Percentiles rank a stretch among this genome's conserved stretches.
phyloP scores from a whole-genome alignment of 2,797 vertebrate genomes.

The Hippoglossus hippoglossus region DNA sequence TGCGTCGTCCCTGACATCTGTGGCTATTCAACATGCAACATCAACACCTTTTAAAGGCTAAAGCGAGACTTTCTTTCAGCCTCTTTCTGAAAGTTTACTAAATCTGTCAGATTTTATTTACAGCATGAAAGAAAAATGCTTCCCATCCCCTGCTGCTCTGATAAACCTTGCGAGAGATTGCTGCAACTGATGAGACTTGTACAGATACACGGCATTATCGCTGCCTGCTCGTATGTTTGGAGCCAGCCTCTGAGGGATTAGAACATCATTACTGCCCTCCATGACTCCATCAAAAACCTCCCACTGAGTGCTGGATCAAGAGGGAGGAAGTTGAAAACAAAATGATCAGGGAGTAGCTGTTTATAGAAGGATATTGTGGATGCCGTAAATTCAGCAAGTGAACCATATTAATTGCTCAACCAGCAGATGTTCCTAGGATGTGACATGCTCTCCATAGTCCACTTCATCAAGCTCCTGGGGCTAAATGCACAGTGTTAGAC shows the following conservation, averaged over 20 bases:
- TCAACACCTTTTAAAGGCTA: too few relatives aligned
- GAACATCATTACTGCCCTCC: constrained; percentile 10
- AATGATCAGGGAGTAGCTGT: constrained; percentile 2
- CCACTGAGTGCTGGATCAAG: background rate
- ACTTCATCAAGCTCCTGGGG: constrained; percentile 10
- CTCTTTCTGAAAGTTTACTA: too few relatives aligned
- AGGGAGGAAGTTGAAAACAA: background rate
- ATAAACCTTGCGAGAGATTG: background rate
- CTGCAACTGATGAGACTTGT: constrained; percentile 1
- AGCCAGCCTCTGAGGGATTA: constrained; percentile 10
- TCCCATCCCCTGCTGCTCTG: background rate
- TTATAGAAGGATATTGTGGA: background rate
- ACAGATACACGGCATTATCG: background rate
- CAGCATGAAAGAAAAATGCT: too few relatives aligned
- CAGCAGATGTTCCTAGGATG: constrained; percentile 43
- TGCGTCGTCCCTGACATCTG: too few relatives aligned
- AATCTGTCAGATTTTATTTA: too few relatives aligned
- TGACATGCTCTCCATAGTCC: constrained; percentile 14
- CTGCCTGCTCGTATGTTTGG: constrained; percentile 1
- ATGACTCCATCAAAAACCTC: constrained; percentile 18
- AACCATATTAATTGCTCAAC: constrained; percentile 43
- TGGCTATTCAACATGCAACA: too few relatives aligned
- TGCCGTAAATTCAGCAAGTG: constrained; percentile 14
- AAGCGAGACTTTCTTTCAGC: too few relatives aligned
- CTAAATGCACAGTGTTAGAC: constrained; percentile 14